Evolutionary conservation across 2,797 vertebrate species (phyloP).

Genomic region (Anomalospiza imberbis): DNA sequence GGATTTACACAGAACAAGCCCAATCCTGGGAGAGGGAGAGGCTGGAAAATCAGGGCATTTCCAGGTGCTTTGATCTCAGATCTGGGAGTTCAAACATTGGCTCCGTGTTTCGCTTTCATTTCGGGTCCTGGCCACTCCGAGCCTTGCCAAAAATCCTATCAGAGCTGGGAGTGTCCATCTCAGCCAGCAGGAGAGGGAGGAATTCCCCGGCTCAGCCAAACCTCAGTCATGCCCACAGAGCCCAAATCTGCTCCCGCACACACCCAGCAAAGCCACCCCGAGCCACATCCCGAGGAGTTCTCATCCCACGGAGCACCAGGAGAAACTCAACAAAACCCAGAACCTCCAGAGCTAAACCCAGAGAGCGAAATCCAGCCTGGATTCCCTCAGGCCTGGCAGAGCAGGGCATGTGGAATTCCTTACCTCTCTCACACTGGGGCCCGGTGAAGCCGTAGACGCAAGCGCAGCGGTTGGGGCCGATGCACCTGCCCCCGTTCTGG

Average conservation of each 20-base stretch:
- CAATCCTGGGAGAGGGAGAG: background rate
- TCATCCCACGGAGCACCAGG: background rate
- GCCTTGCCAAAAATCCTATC: background rate
- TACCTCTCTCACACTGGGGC: constrained; percentile 97
- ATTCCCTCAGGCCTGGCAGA: too few species aligned
- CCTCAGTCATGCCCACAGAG: background rate
- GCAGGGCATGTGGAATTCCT: background rate
- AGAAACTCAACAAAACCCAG: rapidly evolving
- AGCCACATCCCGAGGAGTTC: background rate
- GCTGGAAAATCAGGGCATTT: background rate
- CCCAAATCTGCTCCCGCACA: background rate
- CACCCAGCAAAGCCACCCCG: background rate
- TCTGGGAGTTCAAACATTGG: background rate
- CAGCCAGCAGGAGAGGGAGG: background rate
- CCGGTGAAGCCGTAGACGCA: constrained; percentile 98
- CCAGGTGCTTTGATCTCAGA: background rate
- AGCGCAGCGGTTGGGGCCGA: constrained; percentile 95
- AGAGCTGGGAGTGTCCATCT: background rate
- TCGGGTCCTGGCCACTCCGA: background rate
- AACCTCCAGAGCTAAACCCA: rapidly evolving
- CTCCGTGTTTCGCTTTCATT: background rate
- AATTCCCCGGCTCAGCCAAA: background rate
- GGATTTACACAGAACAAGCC: background rate
- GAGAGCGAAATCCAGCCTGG: rapidly evolving
- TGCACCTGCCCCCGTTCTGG: constrained; percentile 96